phyloP scores from a whole-genome alignment of 1,140 invertebrate genomes.

The Protaetia brevitarsis region DNA sequence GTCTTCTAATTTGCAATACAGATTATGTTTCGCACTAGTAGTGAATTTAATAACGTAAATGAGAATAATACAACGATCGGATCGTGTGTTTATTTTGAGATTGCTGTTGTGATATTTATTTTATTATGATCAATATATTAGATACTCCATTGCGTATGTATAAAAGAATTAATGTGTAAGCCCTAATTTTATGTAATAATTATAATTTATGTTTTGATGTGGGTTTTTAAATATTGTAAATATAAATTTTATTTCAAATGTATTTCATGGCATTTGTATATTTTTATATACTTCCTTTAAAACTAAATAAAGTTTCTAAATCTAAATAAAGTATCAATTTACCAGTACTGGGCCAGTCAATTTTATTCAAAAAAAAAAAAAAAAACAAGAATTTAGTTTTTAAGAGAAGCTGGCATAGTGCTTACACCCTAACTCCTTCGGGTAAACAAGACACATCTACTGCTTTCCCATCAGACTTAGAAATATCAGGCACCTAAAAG shows the following conservation, averaged over 20 bases:
- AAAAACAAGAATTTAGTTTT: too few relatives aligned
- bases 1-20: too few relatives aligned
- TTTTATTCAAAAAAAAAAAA: too few relatives aligned
- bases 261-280: conserved; percentile 9
- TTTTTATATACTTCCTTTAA: conserved; percentile 19
- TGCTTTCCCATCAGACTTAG: too few relatives aligned
- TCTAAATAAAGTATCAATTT: not conserved
- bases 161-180: not conserved
- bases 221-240: conserved; percentile 17
- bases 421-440: too few relatives aligned
- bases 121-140: not conserved
- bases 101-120: conserved; percentile 13
- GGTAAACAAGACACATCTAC: too few relatives aligned
- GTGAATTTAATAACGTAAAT: too few relatives aligned
- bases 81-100: not conserved
- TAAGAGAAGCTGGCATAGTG: too few relatives aligned
- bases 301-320: conserved; percentile 11
- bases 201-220: not conserved
- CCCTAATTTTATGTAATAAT: not conserved
- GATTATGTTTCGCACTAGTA: too few relatives aligned
- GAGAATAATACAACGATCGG: conserved; percentile 5
- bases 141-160: not conserved
- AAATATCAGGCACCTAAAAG: too few relatives aligned
- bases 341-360: too few relatives aligned
- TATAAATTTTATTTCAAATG: conserved; percentile 9